Percentiles rank a stretch among this genome's conserved stretches.
phyloP scores from a whole-genome alignment of 1,140 invertebrate genomes.

The Apis mellifera region Amel_HAv3.1 CM009931.2:19198001-19198500 shows the following conservation, averaged over 20 bases:
- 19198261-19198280: background rate
- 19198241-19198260: no score
- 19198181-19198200: background rate
- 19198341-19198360: background rate
- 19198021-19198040: background rate
- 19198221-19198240: no score
- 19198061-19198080: background rate
- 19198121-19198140: no score
- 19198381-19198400: conserved; percentile 18
- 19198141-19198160: no score
- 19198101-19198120: background rate
- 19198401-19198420: background rate
- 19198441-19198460: background rate
- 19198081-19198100: background rate
- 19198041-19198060: background rate
- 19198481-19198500: conserved; percentile 4
- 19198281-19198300: background rate
- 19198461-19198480: background rate
- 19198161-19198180: background rate
- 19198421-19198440: background rate
- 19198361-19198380: conserved; percentile 3
- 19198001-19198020: background rate
- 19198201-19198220: no score
- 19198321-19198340: background rate
- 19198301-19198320: background rate